Evolutionary conservation across 2,888 invertebrate species (phyloP), one percentile per base, ranked within the genome.

Genomic region (Augochlorella aurata): DNA sequence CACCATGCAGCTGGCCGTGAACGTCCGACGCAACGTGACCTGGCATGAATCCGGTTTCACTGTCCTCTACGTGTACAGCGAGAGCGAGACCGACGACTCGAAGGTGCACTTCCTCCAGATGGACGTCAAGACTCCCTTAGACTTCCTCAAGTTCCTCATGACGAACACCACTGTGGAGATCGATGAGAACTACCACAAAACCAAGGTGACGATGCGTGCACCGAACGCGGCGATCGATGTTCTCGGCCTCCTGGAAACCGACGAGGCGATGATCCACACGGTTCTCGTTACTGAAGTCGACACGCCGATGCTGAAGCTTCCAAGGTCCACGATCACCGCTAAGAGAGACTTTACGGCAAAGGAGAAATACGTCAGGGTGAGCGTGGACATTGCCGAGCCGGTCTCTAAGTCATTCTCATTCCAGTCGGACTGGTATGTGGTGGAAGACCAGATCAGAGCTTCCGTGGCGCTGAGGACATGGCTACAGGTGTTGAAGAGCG

Each of bases 291-390:
- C 96, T n/a, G 94, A 96, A 85, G 93, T 97, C 1, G 95, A 95
- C 0, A 96, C 97, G 0, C 94, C 95, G 0, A 94, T 95, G 72
- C 93, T 97, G 29, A 95, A 95, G 3, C 94, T 97, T 73, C 97
- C 97, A 75, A 95, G 94, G 84, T 95, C 96, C 38, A 95, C 95
- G 86, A 94, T 96, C 88, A 94, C 95, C 85, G 95, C 96, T 66
- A 96, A 96, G 87, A 97, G 96, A 87, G 96, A 97, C 89, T 96
- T 96, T 83, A 95, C 96, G 0, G 95, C 95, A 0, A 93, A 94
- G 0, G 96, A 96, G 86, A 97, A 96, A 84, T 93, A 94, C 2
- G 90, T 97, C 0, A 95, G 95, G 47, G 95, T 96, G 3, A 95
- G 95, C 16, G 95, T 97, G 66, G 95, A 95, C 71, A 94, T 96